Conservation (phyloP, 1,140 invertebrate genomes). For the Drosophila asahinai region DNA sequence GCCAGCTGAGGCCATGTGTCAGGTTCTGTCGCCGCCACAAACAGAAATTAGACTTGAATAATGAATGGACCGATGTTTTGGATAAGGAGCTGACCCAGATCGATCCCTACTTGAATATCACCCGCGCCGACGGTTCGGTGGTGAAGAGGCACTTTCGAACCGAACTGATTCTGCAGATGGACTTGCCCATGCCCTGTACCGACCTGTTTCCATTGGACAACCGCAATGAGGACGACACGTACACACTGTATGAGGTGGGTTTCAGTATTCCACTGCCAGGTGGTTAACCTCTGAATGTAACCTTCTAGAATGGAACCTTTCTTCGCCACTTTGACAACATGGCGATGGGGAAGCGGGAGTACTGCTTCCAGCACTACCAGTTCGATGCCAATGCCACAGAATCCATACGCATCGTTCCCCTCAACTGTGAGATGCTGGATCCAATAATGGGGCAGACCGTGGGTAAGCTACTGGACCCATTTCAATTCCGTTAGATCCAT, state of each 20-base stretch:
- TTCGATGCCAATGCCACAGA: background rate
- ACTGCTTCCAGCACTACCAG: slow-evolving; percentile 59
- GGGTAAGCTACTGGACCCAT: background rate
- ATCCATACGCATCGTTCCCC: slow-evolving; percentile 30
- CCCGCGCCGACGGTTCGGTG: slow-evolving; percentile 29
- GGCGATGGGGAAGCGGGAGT: slow-evolving; percentile 44
- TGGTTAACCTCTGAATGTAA: background rate
- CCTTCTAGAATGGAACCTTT: slow-evolving; percentile 57
- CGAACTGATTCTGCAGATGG: slow-evolving; percentile 59
- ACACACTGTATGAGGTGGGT: slow-evolving; percentile 64
- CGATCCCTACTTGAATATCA: slow-evolving; percentile 58
- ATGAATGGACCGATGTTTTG: slow-evolving; percentile 17
- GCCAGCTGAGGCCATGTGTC: slow-evolving; percentile 53
- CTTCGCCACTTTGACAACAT: slow-evolving; percentile 6
- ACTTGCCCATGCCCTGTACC: slow-evolving; percentile 55
- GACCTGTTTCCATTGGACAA: slow-evolving; percentile 32
- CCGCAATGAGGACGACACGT: slow-evolving; percentile 23
- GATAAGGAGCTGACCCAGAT: slow-evolving; percentile 6
- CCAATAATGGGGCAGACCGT: slow-evolving; percentile 1
- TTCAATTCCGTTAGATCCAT: too few relatives aligned
- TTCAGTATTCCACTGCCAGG: background rate
- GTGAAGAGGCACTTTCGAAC: slow-evolving; percentile 37
- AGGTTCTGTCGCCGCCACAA: slow-evolving; percentile 65
- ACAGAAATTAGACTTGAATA: background rate
- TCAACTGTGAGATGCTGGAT: slow-evolving; percentile 22